Conservation (phyloP, 2,888 invertebrate species). For the Megamerina dolium region DNA sequence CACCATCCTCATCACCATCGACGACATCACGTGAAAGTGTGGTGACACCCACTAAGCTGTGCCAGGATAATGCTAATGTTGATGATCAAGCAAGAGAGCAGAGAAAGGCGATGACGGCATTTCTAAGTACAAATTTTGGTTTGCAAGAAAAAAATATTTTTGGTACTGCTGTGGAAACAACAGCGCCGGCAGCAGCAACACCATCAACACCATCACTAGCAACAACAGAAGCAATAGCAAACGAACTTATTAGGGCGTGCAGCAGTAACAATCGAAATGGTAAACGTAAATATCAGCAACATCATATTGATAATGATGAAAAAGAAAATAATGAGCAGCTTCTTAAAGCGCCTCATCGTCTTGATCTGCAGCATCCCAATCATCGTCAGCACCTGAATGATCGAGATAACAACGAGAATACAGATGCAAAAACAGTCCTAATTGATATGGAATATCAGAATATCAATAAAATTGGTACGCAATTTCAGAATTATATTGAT, state of each 20-base stretch:
- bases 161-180: conserved; percentile 28
- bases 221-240: no score
- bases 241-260: no score
- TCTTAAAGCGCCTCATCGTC: conserved; percentile 42
- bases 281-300: conserved; percentile 28
- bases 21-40: conserved; percentile 24
- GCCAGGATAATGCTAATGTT: conserved; percentile 19
- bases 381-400: no score
- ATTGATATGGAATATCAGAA: conserved; percentile 47
- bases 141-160: conserved; percentile 29
- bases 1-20: conserved; percentile 37
- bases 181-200: conserved; percentile 29
- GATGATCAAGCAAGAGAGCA: conserved; percentile 28
- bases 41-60: conserved; percentile 33
- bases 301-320: conserved; percentile 29
- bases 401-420: conserved; percentile 20
- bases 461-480: conserved; percentile 46
- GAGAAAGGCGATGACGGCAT: conserved; percentile 44
- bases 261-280: conserved; percentile 33
- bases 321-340: conserved; percentile 44
- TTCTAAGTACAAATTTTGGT: conserved; percentile 33
- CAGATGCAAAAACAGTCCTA: conserved; percentile 36
- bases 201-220: conserved; percentile 27
- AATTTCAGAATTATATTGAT: conserved; percentile 49
- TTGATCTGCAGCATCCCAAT: conserved; percentile 30